A percentile compares a stretch with the other conserved stretches of the same genome.
phyloP scores from a whole-genome alignment of 1,140 invertebrate genomes.

The Chrysoperla carnea region DNA sequence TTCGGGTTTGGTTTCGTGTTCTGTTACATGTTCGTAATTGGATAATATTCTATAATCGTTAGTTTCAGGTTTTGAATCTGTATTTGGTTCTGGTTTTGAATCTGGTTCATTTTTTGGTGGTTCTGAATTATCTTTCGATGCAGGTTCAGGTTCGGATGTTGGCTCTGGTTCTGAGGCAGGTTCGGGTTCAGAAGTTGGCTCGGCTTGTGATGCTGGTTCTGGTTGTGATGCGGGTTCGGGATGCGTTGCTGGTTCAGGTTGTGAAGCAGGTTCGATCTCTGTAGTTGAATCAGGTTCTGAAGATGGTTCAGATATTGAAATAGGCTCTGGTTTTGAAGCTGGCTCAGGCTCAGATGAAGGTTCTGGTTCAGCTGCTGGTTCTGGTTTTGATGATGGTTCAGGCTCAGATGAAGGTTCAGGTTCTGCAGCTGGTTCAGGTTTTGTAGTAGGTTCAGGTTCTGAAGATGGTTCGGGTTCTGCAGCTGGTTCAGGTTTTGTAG shows the following conservation, averaged over 20 bases:
- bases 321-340: conserved; percentile 13
- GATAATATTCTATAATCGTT: too few relatives aligned
- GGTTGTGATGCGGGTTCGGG: conserved; percentile 16
- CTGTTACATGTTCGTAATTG: too few relatives aligned
- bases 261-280: conserved; percentile 14
- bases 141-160: conserved; percentile 9
- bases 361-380: conserved; percentile 12
- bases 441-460: conserved; percentile 12
- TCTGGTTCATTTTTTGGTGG: conserved; percentile 15
- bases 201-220: conserved; percentile 17
- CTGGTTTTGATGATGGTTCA: conserved; percentile 12
- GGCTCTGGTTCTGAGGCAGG: conserved; percentile 13
- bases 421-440: conserved; percentile 10
- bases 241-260: conserved; percentile 12
- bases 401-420: conserved; percentile 12
- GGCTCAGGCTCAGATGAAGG: conserved; percentile 14
- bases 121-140: conserved; percentile 10
- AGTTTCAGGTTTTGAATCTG: background rate
- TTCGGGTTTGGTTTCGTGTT: too few relatives aligned
- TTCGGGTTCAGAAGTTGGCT: conserved; percentile 17
- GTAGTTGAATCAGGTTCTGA: conserved; percentile 11
- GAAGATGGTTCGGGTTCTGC: conserved; percentile 16
- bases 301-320: conserved; percentile 10
- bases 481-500: conserved; percentile 13
- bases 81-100: conserved; percentile 11